Evolutionary conservation across 2,888 invertebrate species (phyloP).

Genomic region (Frankliniella fusca): DNA sequence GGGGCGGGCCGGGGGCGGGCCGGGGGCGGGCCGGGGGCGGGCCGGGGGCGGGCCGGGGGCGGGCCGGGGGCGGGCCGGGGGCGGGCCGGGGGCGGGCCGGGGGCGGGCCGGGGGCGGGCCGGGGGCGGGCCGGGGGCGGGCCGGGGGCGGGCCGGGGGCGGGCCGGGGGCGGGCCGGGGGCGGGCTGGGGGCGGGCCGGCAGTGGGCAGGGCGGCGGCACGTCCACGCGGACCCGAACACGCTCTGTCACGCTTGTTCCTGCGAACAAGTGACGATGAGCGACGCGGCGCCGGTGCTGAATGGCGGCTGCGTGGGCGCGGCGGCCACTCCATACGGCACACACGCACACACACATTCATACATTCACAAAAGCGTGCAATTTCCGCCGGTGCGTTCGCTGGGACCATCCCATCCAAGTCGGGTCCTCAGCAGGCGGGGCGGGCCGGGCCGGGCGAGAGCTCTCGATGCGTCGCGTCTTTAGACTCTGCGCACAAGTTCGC

Average conservation of each 20-base stretch:
- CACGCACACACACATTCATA: too few relatives aligned
- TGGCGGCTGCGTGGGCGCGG: background rate
- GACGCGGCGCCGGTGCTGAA: too few relatives aligned
- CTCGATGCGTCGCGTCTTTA: background rate
- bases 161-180: background rate
- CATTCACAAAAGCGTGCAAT: background rate
- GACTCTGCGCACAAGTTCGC: background rate
- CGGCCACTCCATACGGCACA: background rate
- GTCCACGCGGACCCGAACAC: too few relatives aligned
- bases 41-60: too few relatives aligned
- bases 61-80: background rate
- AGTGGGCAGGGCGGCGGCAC: background rate
- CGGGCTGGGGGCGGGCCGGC: background rate
- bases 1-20: too few relatives aligned
- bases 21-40: too few relatives aligned
- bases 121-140: background rate
- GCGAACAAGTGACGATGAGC: too few relatives aligned
- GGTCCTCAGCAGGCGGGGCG: background rate
- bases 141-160: background rate
- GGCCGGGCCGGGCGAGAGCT: background rate
- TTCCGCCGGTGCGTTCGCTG: background rate
- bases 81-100: too few relatives aligned
- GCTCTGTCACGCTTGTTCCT: too few relatives aligned
- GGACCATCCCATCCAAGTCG: too few relatives aligned
- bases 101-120: too few relatives aligned